Percentiles rank a stretch among this genome's conserved stretches.
Conservation (phyloP, 2,113 vertebrate species). For the Symphodus melops region DNA sequence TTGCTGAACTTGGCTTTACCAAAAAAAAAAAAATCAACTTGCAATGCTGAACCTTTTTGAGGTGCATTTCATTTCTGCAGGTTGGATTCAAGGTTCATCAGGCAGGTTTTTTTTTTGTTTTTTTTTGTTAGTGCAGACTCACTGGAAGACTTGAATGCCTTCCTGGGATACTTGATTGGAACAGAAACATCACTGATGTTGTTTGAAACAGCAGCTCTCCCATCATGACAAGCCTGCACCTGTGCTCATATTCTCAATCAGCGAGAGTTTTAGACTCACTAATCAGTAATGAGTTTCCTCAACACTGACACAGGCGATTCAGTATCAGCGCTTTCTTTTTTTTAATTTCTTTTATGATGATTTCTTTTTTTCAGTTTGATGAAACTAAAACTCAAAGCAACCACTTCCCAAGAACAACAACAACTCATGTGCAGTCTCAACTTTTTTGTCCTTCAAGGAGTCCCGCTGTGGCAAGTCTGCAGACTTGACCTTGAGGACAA, state of each 20-base stretch:
- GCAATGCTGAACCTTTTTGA: neutral
- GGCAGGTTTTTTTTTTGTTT: neutral
- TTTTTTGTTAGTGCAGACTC: neutral
- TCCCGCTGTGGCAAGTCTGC: constrained; percentile 9
- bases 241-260: no score
- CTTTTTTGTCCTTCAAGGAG: constrained; percentile 27
- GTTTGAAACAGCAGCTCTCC: no score
- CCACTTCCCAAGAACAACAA: neutral
- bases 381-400: neutral
- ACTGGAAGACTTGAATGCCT: neutral
- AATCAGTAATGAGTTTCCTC: neutral
- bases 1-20: no score
- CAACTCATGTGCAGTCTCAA: neutral
- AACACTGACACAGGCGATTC: neutral
- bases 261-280: no score
- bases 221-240: no score
- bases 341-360: no score
- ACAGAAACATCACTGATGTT: no score
- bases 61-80: no score
- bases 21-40: neutral
- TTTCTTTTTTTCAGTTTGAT: neutral
- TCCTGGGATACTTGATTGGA: no score
- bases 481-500: constrained; percentile 53
- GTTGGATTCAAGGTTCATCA: no score
- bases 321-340: neutral